These are phyloP conservation scores for Aythya baeri DNA, from an alignment of 2,113 vertebrate genomes.

Conservation along the genomic window DNA sequence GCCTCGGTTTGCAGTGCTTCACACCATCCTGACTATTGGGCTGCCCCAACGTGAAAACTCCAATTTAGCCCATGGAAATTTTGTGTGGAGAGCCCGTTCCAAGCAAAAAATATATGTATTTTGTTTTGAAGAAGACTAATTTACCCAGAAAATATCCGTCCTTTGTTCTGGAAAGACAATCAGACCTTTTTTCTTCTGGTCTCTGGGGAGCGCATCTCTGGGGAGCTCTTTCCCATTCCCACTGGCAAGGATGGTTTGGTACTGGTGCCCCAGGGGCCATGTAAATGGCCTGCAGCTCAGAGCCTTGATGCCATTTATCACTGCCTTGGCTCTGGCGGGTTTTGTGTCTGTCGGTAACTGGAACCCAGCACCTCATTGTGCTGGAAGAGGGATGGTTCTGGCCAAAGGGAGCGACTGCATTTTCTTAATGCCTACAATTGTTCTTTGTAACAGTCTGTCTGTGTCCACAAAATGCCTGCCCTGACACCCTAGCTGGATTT, in stretches of 20 bases:
- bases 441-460: background rate
- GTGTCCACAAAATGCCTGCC: background rate
- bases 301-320: background rate
- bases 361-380: background rate
- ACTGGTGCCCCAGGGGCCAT: no score
- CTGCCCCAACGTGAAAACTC: background rate
- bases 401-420: background rate
- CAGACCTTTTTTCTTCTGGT: background rate
- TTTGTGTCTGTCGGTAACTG: background rate
- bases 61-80: background rate
- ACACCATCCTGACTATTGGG: accelerated
- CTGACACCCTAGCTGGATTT: background rate
- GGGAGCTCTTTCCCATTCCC: no score
- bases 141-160: background rate
- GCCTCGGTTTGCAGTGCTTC: accelerated
- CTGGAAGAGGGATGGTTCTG: background rate
- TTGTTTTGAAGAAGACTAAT: background rate
- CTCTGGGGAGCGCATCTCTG: background rate
- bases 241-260: no score
- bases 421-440: background rate
- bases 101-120: accelerated
- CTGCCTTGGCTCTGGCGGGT: accelerated
- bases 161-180: background rate
- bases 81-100: accelerated
- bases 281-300: no score